Evolutionary conservation across 2,113 vertebrate species (phyloP), one percentile per base, ranked within the genome.

Genomic region (Dasypus novemcinctus): DNA sequence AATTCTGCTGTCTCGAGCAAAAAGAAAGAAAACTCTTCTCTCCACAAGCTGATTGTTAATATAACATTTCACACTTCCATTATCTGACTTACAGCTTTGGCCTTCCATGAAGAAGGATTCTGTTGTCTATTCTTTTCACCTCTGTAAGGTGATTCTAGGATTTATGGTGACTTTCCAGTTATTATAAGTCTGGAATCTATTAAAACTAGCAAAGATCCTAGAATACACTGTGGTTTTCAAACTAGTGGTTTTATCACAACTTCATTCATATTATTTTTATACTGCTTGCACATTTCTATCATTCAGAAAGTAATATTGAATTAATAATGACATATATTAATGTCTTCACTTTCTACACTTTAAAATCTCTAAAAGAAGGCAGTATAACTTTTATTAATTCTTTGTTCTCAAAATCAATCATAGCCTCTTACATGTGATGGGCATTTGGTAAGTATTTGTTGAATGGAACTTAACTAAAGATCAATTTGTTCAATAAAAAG

Each of bases 311-410:
- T 43, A 87, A 92, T 20, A 64, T 29, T 49, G 36, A 91, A 68
- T 83, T 79, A 64, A 38, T 63, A 46, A 54, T 85, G 80, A n/a
- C 31, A 3, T 68, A 6, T 81, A 82, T 25, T 71, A 4, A 31
- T 72, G 13, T 85, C 20, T 63, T 91, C n/a, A 68, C 63, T 4
- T 33, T 82, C n/a, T 63, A 57, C 27, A 5, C 5, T 66, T 84
- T 91, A 59, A 93, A 94, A 91, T 87, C 14, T 1, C 23, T 36
- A 63, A 52, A 89, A 11, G 12, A 76, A 41, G 4, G 9, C 20
- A 72, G 18, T 41, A 1, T 64, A 97, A 93, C 6, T 31, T 91
- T 91, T 78, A 31, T 41, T 94, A 57, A 87, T 87, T 75, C 52
- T 91, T 84, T 75, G 46, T 33, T 27, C 29, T 74, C 17, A 64